Conservation (phyloP, 2,888 invertebrate species). For the Sminthurides aquaticus region DNA sequence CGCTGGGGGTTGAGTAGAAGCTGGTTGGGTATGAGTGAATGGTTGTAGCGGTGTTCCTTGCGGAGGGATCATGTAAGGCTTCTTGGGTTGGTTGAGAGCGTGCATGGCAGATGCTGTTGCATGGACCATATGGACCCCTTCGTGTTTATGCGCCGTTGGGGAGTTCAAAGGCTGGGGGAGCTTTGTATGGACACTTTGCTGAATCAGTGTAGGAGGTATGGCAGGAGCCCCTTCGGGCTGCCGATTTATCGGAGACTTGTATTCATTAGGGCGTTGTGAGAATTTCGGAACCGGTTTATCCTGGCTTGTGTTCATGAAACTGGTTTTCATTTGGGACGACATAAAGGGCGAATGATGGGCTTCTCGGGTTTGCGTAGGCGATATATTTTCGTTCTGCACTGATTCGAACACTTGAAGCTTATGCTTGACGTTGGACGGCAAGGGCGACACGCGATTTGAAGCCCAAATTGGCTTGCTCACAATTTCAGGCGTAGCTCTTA, state of each 20-base stretch:
- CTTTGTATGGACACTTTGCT: background rate
- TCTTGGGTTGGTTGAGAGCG: conserved; percentile 30
- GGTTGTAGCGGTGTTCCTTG: background rate
- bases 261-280: background rate
- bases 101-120: conserved; percentile 41
- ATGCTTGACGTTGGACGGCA: conserved; percentile 38
- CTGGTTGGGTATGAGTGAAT: background rate
- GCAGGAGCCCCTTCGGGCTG: background rate
- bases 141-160: conserved; percentile 8
- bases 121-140: conserved; percentile 43
- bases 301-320: background rate
- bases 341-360: background rate
- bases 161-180: background rate
- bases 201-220: background rate
- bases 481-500: conserved; percentile 4
- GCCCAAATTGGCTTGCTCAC: conserved; percentile 26
- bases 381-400: background rate
- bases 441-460: conserved; percentile 1
- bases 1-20: background rate
- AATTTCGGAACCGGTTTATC: background rate
- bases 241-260: background rate
- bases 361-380: conserved; percentile 2
- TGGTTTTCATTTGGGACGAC: conserved; percentile 3
- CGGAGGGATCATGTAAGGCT: background rate
- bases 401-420: conserved; percentile 42